Evolutionary conservation across 2,888 invertebrate species (phyloP), one percentile per base, ranked within the genome.

Genomic region (Nemapogon koenigi): DNA sequence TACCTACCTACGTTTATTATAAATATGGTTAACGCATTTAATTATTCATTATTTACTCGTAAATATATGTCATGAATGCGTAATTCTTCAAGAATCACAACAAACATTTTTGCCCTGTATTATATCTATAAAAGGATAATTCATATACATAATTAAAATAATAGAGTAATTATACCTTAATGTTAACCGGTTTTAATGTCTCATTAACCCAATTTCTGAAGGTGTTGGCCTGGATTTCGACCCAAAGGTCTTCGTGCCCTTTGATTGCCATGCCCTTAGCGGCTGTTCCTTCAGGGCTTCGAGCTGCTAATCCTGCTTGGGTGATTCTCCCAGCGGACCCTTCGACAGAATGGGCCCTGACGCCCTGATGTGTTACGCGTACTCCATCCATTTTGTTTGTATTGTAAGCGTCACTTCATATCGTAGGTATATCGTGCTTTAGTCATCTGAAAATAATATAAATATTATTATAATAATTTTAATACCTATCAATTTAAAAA

Each of bases 171-270:
- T 62, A 66, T 62, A 84, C 85, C 82, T 84, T 84, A 64, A 85
- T 84, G 49, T 83, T 83, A 45, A 84, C 81, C 33, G 88, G 88
- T 44, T 85, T 84, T 46, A 94, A 68, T 53, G 92, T 90, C 64
- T 97, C 97, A 69, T 97, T 97, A 54, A 97, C 93, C 97, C 97
- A 97, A 71, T 97, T 97, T 51, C 91, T 86, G 65, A 97, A 97
- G 26, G 97, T 97, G 67, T 94, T 92, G 32, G 95, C 91, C 66
- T 96, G 96, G 47, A 95, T 95, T 63, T 94, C 94, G 37, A 97
- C 93, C 97, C 97, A 97, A 29, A 94, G 86, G 58, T 95, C 94
- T 71, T 95, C 94, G 58, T 93, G 89, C 48, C 95, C 96, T 60
- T 93, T 94, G 61, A 95, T 95, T 52, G 91, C 89, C 94, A 95